These are phyloP conservation scores for Zaprionus ornatus DNA, from an alignment of 1,140 invertebrate genomes.

Conservation along the genomic window DNA sequence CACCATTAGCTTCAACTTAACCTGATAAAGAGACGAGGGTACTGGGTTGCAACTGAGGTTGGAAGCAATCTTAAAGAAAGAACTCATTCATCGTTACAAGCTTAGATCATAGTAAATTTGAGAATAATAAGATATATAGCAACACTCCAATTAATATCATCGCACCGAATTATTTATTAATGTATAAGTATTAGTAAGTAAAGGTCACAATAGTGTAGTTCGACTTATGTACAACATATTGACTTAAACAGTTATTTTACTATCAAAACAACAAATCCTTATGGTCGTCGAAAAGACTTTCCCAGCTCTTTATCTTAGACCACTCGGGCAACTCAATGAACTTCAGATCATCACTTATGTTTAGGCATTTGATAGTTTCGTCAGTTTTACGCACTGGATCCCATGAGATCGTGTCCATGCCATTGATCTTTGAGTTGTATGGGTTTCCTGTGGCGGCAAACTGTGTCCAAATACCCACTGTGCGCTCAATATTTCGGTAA, in stretches of 20 bases:
- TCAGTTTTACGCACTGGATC: conserved; percentile 72
- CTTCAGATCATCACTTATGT: conserved; percentile 83
- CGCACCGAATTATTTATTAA: conserved; percentile 8
- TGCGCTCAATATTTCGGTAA: conserved; percentile 80
- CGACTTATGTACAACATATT: conserved; percentile 14
- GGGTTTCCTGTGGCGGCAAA: conserved; percentile 84
- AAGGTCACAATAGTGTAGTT: conserved; percentile 4
- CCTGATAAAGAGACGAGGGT: too few species aligned
- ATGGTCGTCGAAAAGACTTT: conserved; percentile 66
- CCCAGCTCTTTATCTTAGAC: conserved; percentile 83
- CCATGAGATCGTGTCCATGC: conserved; percentile 69
- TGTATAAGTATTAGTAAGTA: not conserved
- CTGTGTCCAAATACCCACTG: conserved; percentile 83
- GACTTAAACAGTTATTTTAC: not conserved
- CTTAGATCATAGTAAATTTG: too few species aligned
- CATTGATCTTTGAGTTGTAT: conserved; percentile 66
- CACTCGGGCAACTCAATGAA: conserved; percentile 82
- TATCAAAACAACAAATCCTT: conserved; percentile 61
- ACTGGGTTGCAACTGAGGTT: too few species aligned
- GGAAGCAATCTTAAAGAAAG: too few species aligned
- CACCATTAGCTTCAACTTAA: too few species aligned
- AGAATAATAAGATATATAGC: too few species aligned
- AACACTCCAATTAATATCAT: not conserved
- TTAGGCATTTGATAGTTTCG: conserved; percentile 78
- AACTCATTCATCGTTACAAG: too few species aligned